Percentiles rank a stretch among this genome's conserved stretches.
Conservation (phyloP, 2,797 vertebrate species). For the Valencia hispanica region DNA sequence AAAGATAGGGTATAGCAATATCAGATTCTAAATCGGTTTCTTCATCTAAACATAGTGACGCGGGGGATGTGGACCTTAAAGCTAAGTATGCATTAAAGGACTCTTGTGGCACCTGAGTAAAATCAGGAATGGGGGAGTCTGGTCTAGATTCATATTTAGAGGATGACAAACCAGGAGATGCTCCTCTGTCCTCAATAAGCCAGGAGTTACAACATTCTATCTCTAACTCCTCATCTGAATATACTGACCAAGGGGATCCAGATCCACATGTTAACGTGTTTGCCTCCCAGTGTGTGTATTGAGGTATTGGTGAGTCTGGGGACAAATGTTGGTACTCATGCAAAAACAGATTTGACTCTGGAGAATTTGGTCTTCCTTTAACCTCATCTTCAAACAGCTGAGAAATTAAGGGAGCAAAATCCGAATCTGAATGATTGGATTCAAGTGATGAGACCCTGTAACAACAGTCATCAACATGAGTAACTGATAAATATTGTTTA, state of each 20-base stretch:
- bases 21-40: neutral
- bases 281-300: constrained; percentile 17
- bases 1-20: neutral
- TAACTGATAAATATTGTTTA: constrained; percentile 13
- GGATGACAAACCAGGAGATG: constrained; percentile 42
- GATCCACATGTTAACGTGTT: constrained; percentile 5
- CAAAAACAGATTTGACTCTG: constrained; percentile 29
- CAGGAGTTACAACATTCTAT: constrained; percentile 21
- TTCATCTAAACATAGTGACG: neutral
- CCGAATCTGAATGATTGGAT: constrained; percentile 39
- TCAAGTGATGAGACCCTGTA: constrained; percentile 57
- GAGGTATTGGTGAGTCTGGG: constrained; percentile 58
- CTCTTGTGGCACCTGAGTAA: neutral
- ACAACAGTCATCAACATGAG: neutral
- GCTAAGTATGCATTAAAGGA: neutral
- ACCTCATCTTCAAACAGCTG: constrained; percentile 20
- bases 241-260: constrained; percentile 35
- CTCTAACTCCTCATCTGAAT: constrained; percentile 45
- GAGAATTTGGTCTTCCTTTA: constrained; percentile 43
- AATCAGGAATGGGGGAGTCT: constrained; percentile 58
- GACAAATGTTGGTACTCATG: constrained; percentile 38
- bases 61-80: neutral
- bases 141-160: constrained; percentile 38
- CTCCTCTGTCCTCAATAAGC: constrained; percentile 17
- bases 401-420: constrained; percentile 27